Conservation (phyloP, 92 coral and sea anemone species). For the Diadumene lineata region DNA sequence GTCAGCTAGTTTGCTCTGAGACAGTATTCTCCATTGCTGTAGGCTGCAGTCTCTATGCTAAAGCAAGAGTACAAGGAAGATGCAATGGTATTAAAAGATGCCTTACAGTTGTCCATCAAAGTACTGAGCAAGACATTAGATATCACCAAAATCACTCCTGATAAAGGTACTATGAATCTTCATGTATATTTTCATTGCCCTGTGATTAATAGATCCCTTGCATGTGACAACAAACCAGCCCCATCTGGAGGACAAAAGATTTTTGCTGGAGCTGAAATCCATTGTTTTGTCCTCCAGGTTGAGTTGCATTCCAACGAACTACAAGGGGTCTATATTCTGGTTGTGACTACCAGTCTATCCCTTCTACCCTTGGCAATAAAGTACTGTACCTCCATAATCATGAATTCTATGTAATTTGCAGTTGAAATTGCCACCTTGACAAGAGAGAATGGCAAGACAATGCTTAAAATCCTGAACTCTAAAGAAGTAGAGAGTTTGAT, state of each 20-base stretch:
- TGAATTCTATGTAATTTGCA: no score
- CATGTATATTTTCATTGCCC: no score
- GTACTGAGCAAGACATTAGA: constrained; percentile 95
- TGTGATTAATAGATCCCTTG: no score
- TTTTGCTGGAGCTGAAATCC: no score
- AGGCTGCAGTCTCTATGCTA: constrained; percentile 98
- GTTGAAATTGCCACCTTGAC: constrained; percentile 95
- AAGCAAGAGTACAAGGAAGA: constrained; percentile 98
- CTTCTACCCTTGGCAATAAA: not conserved
- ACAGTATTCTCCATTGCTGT: not conserved
- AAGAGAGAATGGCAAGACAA: constrained; percentile 76
- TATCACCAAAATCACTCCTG: constrained; percentile 95
- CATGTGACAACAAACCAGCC: no score
- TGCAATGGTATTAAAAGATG: constrained; percentile 79
- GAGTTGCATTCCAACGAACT: no score
- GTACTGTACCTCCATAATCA: not conserved
- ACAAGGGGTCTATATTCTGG: no score
- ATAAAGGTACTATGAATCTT: constrained; percentile 61
- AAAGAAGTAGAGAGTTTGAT: constrained; percentile 76
- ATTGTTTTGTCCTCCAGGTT: no score
- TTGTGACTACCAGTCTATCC: no score
- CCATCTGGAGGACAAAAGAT: no score
- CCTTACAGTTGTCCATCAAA: constrained; percentile 80
- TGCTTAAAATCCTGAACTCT: constrained; percentile 70
- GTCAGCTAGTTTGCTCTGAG: not conserved